Evolutionary conservation across 1,140 invertebrate species (phyloP).

Genomic region (Drosophila equinoxialis): DNA sequence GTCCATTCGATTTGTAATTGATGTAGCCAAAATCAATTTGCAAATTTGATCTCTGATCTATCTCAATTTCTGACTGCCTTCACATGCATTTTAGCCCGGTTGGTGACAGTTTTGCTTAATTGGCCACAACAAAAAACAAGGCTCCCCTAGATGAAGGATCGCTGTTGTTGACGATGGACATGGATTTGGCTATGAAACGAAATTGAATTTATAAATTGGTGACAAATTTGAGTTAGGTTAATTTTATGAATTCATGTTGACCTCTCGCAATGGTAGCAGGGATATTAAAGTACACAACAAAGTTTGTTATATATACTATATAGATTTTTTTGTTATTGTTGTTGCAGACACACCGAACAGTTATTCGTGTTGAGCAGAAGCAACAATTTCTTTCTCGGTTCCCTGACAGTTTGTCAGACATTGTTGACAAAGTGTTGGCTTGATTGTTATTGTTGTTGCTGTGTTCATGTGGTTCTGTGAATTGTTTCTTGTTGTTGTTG

Average conservation of each 20-base stretch:
- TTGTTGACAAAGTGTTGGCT: slow-evolving; percentile 66
- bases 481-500: slow-evolving; percentile 21
- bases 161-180: not conserved
- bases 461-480: slow-evolving; percentile 38
- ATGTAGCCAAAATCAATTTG: no score
- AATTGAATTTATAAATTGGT: slow-evolving; percentile 14
- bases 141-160: no score
- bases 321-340: not conserved
- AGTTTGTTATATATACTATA: not conserved
- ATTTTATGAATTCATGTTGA: not conserved
- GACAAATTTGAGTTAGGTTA: slow-evolving; percentile 8
- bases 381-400: slow-evolving; percentile 52
- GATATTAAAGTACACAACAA: not conserved
- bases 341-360: not conserved
- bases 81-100: no score
- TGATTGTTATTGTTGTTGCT: slow-evolving; percentile 33
- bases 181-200: not conserved
- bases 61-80: no score
- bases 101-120: no score
- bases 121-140: no score
- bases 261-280: not conserved
- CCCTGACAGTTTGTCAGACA: slow-evolving; percentile 74
- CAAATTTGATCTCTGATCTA: no score
- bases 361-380: not conserved
- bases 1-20: no score